These are phyloP conservation scores for Phycodurus eques DNA, from an alignment of 2,113 vertebrate species.

Conservation along the genomic window DNA sequence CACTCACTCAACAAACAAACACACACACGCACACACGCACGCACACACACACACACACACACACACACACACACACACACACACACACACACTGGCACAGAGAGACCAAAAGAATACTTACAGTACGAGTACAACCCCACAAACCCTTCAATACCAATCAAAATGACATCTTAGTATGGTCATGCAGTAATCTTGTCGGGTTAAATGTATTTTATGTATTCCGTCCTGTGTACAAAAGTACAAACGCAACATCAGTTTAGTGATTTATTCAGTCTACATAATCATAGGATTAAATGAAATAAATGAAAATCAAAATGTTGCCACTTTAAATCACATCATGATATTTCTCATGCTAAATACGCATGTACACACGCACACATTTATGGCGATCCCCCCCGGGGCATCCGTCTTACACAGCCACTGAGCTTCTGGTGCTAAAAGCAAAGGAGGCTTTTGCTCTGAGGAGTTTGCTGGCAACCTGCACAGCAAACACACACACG, in stretches of 20 bases:
- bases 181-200: neutral
- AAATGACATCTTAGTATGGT: neutral
- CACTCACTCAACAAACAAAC: constrained; percentile 1
- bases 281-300: too few species aligned
- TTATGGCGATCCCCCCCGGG: constrained; percentile 47
- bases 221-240: neutral
- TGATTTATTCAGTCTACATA: neutral
- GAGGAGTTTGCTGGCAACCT: constrained; percentile 25
- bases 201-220: neutral
- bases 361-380: neutral
- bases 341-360: neutral
- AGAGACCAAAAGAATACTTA: too few species aligned
- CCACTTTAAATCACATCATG: neutral
- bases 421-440: constrained; percentile 77
- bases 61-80: neutral
- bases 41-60: neutral
- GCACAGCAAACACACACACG: constrained; percentile 24
- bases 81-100: neutral
- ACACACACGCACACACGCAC: neutral
- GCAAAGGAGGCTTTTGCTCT: constrained; percentile 61
- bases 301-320: neutral
- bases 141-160: constrained; percentile 7
- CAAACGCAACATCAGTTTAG: neutral
- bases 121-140: neutral
- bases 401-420: constrained; percentile 73